phyloP scores from a whole-genome alignment of 2,888 invertebrate genomes.

The Tigriopus californicus region DNA sequence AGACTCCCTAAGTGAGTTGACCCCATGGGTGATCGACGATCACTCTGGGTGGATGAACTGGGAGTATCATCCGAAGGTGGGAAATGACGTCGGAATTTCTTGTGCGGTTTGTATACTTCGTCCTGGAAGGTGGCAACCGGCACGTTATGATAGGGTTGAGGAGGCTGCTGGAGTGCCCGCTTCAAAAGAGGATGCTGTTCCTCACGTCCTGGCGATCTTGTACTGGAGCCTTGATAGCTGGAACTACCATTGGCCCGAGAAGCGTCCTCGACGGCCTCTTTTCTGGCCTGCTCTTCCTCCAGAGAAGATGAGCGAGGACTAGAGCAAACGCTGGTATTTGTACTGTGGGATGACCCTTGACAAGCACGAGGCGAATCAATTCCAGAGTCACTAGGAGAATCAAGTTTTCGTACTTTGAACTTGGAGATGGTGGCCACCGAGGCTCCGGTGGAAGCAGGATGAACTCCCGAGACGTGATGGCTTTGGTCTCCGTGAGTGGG shows the following conservation, averaged over 20 bases:
- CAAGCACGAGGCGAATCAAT: conserved; percentile 62
- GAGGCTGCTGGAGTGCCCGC: conserved; percentile 76
- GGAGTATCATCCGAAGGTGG: conserved; percentile 38
- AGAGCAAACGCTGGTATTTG: conserved; percentile 61
- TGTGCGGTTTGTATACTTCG: conserved; percentile 85
- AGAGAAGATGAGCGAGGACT: conserved; percentile 51
- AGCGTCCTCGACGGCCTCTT: conserved; percentile 23
- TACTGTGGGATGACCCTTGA: conserved; percentile 57
- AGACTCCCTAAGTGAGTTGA: conserved; percentile 1
- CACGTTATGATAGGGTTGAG: conserved; percentile 30
- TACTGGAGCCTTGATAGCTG: conserved; percentile 12
- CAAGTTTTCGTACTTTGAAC: conserved; percentile 50
- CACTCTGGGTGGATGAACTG: conserved; percentile 3
- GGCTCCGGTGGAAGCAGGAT: conserved; percentile 16
- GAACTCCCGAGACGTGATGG: not conserved
- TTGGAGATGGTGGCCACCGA: conserved; percentile 33
- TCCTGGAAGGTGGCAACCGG: conserved; percentile 48
- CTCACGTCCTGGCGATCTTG: conserved; percentile 26
- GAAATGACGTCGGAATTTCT: conserved; percentile 53
- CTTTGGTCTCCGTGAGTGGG: conserved; percentile 15
- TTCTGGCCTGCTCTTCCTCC: conserved; percentile 34
- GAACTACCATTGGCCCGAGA: conserved; percentile 28
- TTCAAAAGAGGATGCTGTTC: conserved; percentile 77
- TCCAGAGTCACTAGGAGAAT: conserved; percentile 79
- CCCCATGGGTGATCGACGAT: not conserved